Percentiles rank a stretch among this genome's conserved stretches.
Conservation (phyloP, 1,140 invertebrate genomes). For the Elymnias hypermnestra region DNA sequence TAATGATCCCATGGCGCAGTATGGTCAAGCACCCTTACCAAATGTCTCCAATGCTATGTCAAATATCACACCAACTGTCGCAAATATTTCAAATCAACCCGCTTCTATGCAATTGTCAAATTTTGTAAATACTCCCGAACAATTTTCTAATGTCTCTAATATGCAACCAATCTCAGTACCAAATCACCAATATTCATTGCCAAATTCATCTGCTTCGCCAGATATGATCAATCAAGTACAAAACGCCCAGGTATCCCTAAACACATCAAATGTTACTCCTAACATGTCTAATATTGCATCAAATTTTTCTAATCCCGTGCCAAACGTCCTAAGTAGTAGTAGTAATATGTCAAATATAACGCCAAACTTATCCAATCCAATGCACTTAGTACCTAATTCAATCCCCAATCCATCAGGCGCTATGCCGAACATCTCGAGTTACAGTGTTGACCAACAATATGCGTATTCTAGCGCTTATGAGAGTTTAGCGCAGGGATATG, state of each 20-base stretch:
- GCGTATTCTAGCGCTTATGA: conserved; percentile 35
- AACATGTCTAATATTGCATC: neutral
- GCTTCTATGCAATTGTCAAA: neutral
- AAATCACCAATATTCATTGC: conserved; percentile 6
- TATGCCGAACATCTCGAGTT: conserved; percentile 10
- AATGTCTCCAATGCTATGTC: too few relatives aligned
- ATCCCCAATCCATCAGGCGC: conserved; percentile 8
- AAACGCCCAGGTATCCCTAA: conserved; percentile 7
- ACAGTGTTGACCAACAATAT: conserved; percentile 33
- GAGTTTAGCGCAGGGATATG: conserved; percentile 34
- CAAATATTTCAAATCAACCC: conserved; percentile 1
- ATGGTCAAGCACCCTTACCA: neutral
- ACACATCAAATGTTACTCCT: neutral
- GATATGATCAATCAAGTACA: conserved; percentile 1
- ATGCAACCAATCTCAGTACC: conserved; percentile 2
- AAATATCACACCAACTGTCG: too few relatives aligned
- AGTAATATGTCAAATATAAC: conserved; percentile 8
- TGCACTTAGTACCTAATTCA: conserved; percentile 11
- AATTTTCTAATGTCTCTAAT: too few relatives aligned
- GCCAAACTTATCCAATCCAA: conserved; percentile 12
- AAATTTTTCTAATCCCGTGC: conserved; percentile 7
- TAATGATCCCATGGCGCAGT: conserved; percentile 27
- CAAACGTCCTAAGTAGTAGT: conserved; percentile 2
- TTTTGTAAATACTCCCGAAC: neutral
- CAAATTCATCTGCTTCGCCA: conserved; percentile 10